A percentile compares a stretch with the other conserved stretches of the same genome.
Conservation (phyloP, 2,113 vertebrate species). For the Chamaetylas fuelleborni region DNA sequence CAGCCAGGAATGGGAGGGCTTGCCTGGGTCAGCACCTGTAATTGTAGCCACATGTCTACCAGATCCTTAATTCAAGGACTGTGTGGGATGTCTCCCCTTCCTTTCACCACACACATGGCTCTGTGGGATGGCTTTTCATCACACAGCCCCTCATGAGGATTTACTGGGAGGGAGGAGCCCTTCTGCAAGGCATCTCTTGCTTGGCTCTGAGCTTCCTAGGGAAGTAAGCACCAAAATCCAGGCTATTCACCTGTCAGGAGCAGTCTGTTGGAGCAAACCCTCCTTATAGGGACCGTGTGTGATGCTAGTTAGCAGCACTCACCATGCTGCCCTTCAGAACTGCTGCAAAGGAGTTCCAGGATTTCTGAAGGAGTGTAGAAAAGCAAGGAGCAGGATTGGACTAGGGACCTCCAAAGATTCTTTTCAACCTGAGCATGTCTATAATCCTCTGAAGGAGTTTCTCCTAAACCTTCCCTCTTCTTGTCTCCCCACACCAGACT, state of each 20-base stretch:
- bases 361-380: not conserved
- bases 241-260: not conserved
- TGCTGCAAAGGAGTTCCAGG: not conserved
- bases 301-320: not conserved
- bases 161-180: not conserved
- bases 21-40: constrained; percentile 12
- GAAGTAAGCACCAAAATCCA: not conserved
- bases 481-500: constrained; percentile 77
- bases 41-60: constrained; percentile 15
- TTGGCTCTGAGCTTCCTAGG: not conserved
- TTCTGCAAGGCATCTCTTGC: not conserved
- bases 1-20: not conserved
- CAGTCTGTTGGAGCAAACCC: not conserved
- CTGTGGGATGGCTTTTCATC: not conserved
- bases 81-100: not conserved
- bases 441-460: not conserved
- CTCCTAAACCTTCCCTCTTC: not conserved
- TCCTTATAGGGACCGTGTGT: not conserved
- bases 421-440: not conserved
- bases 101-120: not conserved
- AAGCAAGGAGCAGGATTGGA: not conserved
- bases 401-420: not conserved
- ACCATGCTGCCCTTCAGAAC: not conserved
- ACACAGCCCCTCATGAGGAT: not conserved
- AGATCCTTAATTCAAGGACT: not conserved